These are phyloP conservation scores for Microtus ochrogaster DNA, from an alignment of 2,113 vertebrate genomes.

Conservation along the genomic window DNA sequence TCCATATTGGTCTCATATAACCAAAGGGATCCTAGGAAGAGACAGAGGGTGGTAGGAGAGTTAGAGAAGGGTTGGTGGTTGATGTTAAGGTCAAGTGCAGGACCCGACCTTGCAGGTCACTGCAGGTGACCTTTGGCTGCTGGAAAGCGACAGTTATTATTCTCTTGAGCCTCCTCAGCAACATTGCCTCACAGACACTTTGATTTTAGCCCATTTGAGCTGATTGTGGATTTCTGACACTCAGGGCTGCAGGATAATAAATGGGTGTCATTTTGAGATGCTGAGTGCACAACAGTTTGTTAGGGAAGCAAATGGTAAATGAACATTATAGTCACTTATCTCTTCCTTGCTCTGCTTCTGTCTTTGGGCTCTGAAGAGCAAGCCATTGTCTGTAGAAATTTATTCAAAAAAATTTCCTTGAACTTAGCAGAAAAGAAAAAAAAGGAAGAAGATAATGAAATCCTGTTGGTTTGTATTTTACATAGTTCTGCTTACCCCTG, in stretches of 20 bases:
- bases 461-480: neutral
- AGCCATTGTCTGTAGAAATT: neutral
- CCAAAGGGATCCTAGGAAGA: neutral
- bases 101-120: neutral
- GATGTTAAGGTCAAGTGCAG: neutral
- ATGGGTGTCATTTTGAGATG: neutral
- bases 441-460: neutral
- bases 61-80: neutral
- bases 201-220: neutral
- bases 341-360: neutral
- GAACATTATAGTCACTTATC: neutral
- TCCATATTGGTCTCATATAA: neutral
- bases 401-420: neutral
- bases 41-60: neutral
- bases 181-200: too few species aligned
- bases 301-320: neutral
- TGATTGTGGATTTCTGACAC: neutral
- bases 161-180: neutral
- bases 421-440: neutral
- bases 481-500: neutral
- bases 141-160: neutral
- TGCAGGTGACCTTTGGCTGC: neutral
- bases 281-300: neutral
- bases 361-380: conserved; percentile 7
- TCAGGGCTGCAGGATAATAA: neutral